Conservation (phyloP, 2,113 vertebrate species). For the Lepus timidus region DNA sequence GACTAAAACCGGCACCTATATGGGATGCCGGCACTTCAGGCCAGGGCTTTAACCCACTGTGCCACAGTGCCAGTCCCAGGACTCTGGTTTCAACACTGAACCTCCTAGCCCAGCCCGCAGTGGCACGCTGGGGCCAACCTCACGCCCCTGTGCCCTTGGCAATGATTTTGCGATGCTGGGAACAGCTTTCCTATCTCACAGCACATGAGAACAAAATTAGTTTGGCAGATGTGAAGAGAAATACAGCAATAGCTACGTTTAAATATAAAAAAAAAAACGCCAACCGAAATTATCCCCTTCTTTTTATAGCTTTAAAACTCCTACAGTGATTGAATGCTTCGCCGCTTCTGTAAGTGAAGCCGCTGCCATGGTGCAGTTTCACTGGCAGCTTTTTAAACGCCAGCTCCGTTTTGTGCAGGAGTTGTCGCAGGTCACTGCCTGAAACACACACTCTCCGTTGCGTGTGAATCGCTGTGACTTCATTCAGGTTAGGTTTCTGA, state of each 20-base stretch:
- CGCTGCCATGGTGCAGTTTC: neutral
- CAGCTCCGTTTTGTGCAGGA: neutral
- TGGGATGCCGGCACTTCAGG: no score
- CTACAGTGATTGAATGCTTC: neutral
- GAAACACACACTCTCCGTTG: neutral
- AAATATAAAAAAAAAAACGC: neutral
- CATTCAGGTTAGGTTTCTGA: constrained; percentile 14
- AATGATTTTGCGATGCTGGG: neutral
- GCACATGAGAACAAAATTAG: constrained; percentile 25
- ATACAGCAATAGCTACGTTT: neutral
- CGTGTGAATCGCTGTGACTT: constrained; percentile 37
- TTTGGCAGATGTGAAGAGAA: constrained; percentile 21
- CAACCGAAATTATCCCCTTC: neutral
- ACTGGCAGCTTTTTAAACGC: neutral
- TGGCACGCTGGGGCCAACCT: neutral
- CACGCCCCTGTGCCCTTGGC: neutral
- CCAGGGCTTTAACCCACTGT: no score
- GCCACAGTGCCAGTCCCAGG: no score
- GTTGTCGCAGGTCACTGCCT: neutral
- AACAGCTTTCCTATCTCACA: constrained; percentile 21
- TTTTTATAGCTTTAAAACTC: neutral
- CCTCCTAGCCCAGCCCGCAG: neutral
- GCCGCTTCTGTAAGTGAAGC: constrained; percentile 44
- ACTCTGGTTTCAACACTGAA: constrained; percentile 9
- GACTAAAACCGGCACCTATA: no score